Conservation (phyloP, 1,140 invertebrate species). For the Ceratosolen solmsi region DNA sequence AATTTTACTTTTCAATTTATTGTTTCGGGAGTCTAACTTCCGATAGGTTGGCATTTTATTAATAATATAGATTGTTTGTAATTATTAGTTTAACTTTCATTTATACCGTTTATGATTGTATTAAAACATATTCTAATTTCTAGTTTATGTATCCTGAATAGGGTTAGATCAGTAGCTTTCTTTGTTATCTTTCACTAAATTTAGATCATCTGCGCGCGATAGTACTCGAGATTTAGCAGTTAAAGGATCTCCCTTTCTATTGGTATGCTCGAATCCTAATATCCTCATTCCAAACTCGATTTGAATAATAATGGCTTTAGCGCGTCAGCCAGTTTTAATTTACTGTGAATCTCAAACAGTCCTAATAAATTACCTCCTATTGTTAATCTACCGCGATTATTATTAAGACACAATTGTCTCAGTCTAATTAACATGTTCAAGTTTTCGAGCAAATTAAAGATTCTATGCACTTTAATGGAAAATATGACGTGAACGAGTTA, state of each 20-base stretch:
- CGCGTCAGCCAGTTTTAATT: background rate
- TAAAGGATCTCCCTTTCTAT: background rate
- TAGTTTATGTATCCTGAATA: background rate
- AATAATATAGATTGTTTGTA: too few relatives aligned
- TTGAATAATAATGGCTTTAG: background rate
- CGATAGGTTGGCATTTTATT: too few relatives aligned
- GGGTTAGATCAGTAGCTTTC: background rate
- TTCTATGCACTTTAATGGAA: too few relatives aligned
- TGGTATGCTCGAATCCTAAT: too few relatives aligned
- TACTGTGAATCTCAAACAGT: background rate
- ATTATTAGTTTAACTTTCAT: too few relatives aligned
- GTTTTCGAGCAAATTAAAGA: background rate
- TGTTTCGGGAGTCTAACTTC: too few relatives aligned
- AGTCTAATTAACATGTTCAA: background rate
- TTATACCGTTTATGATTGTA: too few relatives aligned
- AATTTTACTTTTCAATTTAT: too few relatives aligned
- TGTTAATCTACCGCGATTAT: background rate
- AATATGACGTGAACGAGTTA: too few relatives aligned
- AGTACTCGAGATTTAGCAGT: background rate
- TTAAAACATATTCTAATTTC: too few relatives aligned
- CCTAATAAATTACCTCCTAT: background rate
- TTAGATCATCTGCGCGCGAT: background rate
- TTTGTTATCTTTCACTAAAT: background rate
- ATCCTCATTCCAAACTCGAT: background rate
- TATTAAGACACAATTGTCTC: background rate